A percentile compares a stretch with the other conserved stretches of the same genome.
These are phyloP conservation scores for Leptodirus hochenwartii DNA, from an alignment of 2,888 invertebrate genomes.

Conservation along the genomic window DNA sequence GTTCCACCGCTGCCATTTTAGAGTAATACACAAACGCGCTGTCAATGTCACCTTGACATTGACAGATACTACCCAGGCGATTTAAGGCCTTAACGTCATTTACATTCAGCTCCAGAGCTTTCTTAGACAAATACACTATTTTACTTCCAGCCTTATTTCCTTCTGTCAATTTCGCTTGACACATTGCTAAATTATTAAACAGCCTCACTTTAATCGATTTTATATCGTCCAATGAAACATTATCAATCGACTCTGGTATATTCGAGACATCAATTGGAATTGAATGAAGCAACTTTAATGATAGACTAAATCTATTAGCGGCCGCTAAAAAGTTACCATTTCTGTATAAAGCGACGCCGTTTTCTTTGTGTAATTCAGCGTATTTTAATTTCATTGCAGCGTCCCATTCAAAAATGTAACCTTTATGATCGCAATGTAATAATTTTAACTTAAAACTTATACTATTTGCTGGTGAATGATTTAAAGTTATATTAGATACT, in stretches of 20 bases:
- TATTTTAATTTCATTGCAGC: conserved; percentile 25
- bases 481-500: conserved; percentile 26
- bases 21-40: conserved; percentile 42
- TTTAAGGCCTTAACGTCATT: conserved; percentile 31
- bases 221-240: conserved; percentile 32
- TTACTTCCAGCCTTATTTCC: conserved; percentile 48
- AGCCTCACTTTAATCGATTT: conserved; percentile 42
- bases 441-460: conserved; percentile 25
- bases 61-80: conserved; percentile 30
- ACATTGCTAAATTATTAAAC: conserved; percentile 69
- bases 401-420: conserved; percentile 27
- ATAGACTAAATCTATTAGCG: conserved; percentile 52
- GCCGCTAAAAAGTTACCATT: conserved; percentile 43
- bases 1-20: conserved; percentile 36
- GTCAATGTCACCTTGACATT: conserved; percentile 41
- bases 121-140: conserved; percentile 41
- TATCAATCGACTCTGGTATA: conserved; percentile 30
- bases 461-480: conserved; percentile 17
- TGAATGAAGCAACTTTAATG: conserved; percentile 53
- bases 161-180: conserved; percentile 50
- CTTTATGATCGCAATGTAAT: conserved; percentile 22
- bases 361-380: conserved; percentile 28
- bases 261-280: conserved; percentile 31
- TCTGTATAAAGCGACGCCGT: conserved; percentile 44
- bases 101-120: conserved; percentile 23